Conservation (phyloP, 2,113 vertebrate genomes). For the Scopus umbretta region DNA sequence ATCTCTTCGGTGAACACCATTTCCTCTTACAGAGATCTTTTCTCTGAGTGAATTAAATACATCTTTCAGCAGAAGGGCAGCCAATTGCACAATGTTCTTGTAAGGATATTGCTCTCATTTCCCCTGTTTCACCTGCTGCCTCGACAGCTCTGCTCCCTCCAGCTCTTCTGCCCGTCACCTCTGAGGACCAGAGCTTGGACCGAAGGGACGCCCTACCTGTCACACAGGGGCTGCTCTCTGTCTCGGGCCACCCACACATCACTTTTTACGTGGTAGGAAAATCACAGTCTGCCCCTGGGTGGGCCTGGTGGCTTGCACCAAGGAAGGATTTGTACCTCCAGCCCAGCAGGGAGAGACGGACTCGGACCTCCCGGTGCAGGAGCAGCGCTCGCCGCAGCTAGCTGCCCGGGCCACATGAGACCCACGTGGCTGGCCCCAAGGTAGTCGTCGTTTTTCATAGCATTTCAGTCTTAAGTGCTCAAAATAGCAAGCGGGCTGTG, state of each 20-base stretch:
- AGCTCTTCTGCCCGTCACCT: not conserved
- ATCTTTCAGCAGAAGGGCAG: not conserved
- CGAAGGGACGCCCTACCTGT: no score
- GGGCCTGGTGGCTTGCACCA: not conserved
- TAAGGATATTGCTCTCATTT: not conserved
- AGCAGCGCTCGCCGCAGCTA: accelerated
- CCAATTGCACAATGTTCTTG: not conserved
- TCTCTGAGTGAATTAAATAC: not conserved
- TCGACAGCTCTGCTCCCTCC: not conserved
- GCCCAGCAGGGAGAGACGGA: accelerated
- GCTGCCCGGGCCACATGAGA: not conserved
- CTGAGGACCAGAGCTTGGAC: not conserved
- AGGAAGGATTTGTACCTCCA: not conserved
- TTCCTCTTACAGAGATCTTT: not conserved
- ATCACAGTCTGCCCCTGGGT: not conserved
- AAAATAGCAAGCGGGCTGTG: not conserved
- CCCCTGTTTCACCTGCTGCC: not conserved
- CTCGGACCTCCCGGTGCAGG: accelerated
- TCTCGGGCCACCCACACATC: not conserved
- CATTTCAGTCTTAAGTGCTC: not conserved
- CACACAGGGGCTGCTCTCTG: not conserved
- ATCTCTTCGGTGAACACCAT: not conserved
- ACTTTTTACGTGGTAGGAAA: not conserved
- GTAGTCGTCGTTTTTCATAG: not conserved
- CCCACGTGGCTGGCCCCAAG: not conserved